phyloP scores from a whole-genome alignment of 2,113 vertebrate species.

The Trematocara stigmaticum region DNA sequence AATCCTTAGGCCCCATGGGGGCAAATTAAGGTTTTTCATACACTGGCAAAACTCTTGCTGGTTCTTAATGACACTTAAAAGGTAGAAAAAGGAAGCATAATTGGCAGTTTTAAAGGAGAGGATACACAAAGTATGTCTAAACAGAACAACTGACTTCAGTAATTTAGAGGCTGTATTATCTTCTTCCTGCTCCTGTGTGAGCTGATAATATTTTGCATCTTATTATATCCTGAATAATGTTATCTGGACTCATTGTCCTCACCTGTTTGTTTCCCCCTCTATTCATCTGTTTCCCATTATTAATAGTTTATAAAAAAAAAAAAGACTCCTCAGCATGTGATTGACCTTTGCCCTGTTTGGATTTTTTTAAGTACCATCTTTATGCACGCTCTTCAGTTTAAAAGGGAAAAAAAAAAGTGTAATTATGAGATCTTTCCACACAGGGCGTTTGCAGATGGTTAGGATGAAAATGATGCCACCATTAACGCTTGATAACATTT shows the following conservation, averaged over 20 bases:
- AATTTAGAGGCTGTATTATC: neutral
- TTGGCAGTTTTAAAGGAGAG: accelerated
- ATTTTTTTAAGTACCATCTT: neutral
- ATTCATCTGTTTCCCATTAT: neutral
- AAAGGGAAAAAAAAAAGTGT: neutral
- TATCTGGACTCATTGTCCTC: neutral
- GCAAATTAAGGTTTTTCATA: neutral
- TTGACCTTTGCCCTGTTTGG: neutral
- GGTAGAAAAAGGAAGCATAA: neutral
- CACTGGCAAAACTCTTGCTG: neutral
- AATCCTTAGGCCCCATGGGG: neutral
- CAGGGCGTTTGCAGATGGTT: neutral
- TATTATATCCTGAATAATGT: neutral
- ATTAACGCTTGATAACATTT: neutral
- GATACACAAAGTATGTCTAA: neutral
- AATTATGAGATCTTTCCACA: neutral
- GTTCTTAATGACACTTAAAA: neutral
- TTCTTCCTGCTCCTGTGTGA: neutral
- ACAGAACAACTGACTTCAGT: neutral
- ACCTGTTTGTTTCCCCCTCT: neutral
- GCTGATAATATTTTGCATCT: neutral
- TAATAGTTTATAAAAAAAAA: neutral
- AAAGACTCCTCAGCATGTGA: neutral
- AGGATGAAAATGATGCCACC: neutral
- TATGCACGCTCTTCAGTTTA: accelerated